phyloP scores from a whole-genome alignment of 2,888 invertebrate species.

The Microplitis deprimator region DNA sequence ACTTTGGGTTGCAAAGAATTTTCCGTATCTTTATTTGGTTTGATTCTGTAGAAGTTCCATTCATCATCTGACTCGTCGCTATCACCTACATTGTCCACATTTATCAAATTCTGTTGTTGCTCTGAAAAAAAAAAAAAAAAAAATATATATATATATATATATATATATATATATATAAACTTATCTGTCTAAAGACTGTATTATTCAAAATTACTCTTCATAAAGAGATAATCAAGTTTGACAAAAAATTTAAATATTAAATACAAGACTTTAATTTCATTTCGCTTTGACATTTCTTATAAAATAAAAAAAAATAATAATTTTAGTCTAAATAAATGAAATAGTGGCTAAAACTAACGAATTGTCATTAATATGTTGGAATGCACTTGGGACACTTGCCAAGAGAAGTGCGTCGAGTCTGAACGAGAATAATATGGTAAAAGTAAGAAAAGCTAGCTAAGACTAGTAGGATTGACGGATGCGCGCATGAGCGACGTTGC shows the following conservation, averaged over 20 bases:
- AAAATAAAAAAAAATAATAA: conserved; percentile 2
- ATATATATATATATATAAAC: too few species aligned
- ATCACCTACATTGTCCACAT: conserved; percentile 82
- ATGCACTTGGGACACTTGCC: conserved; percentile 35
- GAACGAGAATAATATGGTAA: not conserved
- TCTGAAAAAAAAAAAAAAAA: conserved; percentile 57
- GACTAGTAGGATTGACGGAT: conserved; percentile 32
- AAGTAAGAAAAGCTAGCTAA: conserved; percentile 10
- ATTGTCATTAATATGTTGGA: conserved; percentile 12
- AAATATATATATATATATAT: not conserved
- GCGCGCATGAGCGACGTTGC: conserved; percentile 43
- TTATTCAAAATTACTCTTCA: too few species aligned
- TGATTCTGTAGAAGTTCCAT: conserved; percentile 87
- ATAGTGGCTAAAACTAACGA: not conserved
- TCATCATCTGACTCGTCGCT: conserved; percentile 89
- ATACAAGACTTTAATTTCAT: too few species aligned
- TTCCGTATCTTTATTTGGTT: conserved; percentile 76
- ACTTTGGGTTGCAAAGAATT: conserved; percentile 9
- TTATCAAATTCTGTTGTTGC: conserved; percentile 62
- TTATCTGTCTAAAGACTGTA: too few species aligned
- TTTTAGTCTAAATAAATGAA: not conserved
- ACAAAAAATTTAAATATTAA: too few species aligned
- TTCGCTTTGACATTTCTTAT: too few species aligned
- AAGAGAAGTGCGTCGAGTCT: not conserved
- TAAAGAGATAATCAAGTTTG: too few species aligned